Evolutionary conservation across 2,797 vertebrate species (phyloP).

Genomic region (Cyprinodon diabolis): DNA sequence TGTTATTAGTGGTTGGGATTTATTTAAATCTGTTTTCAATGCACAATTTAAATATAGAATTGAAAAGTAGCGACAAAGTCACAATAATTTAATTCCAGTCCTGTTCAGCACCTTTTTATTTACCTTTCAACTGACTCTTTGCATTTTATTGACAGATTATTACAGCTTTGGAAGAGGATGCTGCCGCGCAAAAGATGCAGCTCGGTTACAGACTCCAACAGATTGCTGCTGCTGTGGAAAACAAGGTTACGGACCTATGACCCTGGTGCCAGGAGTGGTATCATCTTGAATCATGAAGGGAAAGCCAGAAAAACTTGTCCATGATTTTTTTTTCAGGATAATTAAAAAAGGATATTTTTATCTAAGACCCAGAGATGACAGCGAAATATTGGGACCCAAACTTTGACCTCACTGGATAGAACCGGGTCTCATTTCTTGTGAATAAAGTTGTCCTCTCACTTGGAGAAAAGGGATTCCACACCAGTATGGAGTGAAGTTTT

Average conservation of each 20-base stretch:
- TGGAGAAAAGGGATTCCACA: slow-evolving; percentile 14
- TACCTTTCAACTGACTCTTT: neutral
- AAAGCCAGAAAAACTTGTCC: slow-evolving; percentile 10
- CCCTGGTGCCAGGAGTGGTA: slow-evolving; percentile 10
- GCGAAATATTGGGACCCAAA: slow-evolving; percentile 10
- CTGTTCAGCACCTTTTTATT: neutral
- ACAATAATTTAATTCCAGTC: neutral
- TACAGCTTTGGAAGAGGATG: slow-evolving; percentile 94
- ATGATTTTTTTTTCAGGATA: slow-evolving; percentile 16
- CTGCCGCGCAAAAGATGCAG: slow-evolving; percentile 98
- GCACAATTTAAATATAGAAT: neutral
- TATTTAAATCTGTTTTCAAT: neutral
- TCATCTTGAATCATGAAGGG: slow-evolving; percentile 14
- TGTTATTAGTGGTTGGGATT: neutral
- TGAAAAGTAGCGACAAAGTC: neutral
- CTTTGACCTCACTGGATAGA: slow-evolving; percentile 21
- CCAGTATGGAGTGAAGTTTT: neutral
- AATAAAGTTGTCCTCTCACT: slow-evolving; percentile 7
- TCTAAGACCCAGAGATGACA: slow-evolving; percentile 5
- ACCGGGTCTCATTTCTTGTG: slow-evolving; percentile 4
- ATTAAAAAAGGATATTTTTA: neutral
- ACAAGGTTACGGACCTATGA: slow-evolving; percentile 99
- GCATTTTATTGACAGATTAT: slow-evolving; percentile 85
- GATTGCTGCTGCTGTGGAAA: slow-evolving; percentile 96
- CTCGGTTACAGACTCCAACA: slow-evolving; percentile 96